Evolutionary conservation across 92 coral and sea anemone genomes (phyloP).

Genomic region (Diadumene lineata): DNA sequence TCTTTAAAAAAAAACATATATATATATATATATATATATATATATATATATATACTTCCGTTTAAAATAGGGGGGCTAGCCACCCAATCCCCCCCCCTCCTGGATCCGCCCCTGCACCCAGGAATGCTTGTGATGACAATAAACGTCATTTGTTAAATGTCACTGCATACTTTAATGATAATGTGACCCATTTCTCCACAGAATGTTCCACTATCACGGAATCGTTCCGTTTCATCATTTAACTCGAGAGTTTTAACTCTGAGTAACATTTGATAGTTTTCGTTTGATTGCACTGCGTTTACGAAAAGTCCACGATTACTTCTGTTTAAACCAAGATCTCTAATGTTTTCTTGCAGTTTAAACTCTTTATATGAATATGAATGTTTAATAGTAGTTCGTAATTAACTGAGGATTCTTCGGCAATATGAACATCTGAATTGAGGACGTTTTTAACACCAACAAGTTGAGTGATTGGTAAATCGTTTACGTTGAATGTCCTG

Average conservation of each 20-base stretch:
- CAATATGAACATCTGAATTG: neutral
- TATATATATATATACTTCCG: too few relatives aligned
- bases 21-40: too few relatives aligned
- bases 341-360: neutral
- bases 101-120: too few relatives aligned
- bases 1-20: too few relatives aligned
- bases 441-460: neutral
- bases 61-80: too few relatives aligned
- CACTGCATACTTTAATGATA: neutral
- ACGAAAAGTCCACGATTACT: neutral
- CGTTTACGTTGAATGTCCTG: conserved; percentile 6
- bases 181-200: conserved; percentile 16
- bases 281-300: neutral
- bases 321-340: neutral
- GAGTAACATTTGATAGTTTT: conserved; percentile 19
- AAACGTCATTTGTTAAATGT: conserved; percentile 12
- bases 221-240: conserved; percentile 18
- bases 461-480: neutral
- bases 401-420: conserved; percentile 15
- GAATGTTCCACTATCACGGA: conserved; percentile 8
- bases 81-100: too few relatives aligned
- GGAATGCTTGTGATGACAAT: neutral
- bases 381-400: neutral
- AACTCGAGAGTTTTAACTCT: neutral
- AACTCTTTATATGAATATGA: neutral